Conservation (phyloP, 2,888 invertebrate species). For the Platycheirus albimanus region DNA sequence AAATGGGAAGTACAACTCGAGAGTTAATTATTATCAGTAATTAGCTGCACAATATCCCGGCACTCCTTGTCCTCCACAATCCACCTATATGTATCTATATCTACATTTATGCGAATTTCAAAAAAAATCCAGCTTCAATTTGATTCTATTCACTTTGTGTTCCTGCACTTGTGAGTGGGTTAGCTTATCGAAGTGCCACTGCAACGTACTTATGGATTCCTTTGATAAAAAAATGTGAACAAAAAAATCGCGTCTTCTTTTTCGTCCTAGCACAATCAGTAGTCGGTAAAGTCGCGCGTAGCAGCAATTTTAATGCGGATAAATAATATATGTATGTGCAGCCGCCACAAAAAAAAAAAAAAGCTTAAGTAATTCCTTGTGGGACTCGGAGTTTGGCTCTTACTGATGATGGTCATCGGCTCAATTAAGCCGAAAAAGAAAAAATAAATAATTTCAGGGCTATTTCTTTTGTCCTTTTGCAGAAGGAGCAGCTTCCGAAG, state of each 20-base stretch:
- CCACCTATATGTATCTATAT: background rate
- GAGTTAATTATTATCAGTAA: constrained; percentile 71
- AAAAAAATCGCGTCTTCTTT: constrained; percentile 14
- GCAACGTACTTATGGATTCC: constrained; percentile 68
- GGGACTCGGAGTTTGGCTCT: constrained; percentile 19
- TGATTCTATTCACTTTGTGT: constrained; percentile 69
- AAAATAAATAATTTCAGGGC: constrained; percentile 39
- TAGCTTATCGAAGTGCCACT: constrained; percentile 67
- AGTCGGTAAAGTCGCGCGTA: constrained; percentile 40
- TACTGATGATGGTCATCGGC: constrained; percentile 56
- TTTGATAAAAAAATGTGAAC: constrained; percentile 47
- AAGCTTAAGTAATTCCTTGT: constrained; percentile 64
- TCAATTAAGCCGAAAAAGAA: constrained; percentile 63
- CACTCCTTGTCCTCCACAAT: constrained; percentile 17
- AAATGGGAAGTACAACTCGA: constrained; percentile 63
- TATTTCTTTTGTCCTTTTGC: constrained; percentile 58
- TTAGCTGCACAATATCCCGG: constrained; percentile 54
- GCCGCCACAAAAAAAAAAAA: constrained; percentile 11
- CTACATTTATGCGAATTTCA: background rate
- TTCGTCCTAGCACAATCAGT: background rate
- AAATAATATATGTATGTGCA: constrained; percentile 61
- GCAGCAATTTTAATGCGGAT: constrained; percentile 62
- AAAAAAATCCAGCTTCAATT: constrained; percentile 44
- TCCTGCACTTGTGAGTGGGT: constrained; percentile 35
- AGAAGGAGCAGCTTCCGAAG: constrained; percentile 21